These are phyloP conservation scores for Caenorhabditis sp. DNA, from an alignment of 2,888 invertebrate genomes.

Conservation along the genomic window DNA sequence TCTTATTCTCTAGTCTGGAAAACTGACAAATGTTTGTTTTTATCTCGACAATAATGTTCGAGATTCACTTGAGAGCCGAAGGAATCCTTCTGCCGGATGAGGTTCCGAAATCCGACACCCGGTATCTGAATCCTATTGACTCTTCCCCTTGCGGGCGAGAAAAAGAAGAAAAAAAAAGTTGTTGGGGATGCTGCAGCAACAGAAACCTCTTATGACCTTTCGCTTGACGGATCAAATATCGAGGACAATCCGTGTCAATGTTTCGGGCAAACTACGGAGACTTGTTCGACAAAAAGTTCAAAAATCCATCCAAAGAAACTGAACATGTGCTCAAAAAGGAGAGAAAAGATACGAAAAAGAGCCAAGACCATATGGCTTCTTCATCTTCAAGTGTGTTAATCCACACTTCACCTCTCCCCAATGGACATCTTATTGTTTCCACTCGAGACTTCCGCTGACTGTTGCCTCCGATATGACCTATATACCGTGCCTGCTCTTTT, in stretches of 20 bases:
- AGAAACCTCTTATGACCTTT: slow-evolving; percentile 44
- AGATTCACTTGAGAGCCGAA: slow-evolving; percentile 7
- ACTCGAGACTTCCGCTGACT: slow-evolving; percentile 35
- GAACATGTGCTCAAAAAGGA: neutral
- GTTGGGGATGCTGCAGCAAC: slow-evolving; percentile 21
- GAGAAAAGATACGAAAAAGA: slow-evolving; percentile 22
- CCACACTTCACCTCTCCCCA: slow-evolving; percentile 60
- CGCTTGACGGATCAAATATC: slow-evolving; percentile 45
- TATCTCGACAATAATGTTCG: slow-evolving; percentile 14
- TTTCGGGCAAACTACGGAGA: slow-evolving; percentile 43
- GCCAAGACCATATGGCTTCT: slow-evolving; percentile 50
- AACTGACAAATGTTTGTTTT: slow-evolving; percentile 24
- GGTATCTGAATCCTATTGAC: slow-evolving; percentile 16
- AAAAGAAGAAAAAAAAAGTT: slow-evolving; percentile 42
- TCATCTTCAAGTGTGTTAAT: slow-evolving; percentile 59
- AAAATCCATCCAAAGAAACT: neutral
- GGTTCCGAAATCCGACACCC: slow-evolving; percentile 50
- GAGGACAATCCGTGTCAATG: slow-evolving; percentile 34
- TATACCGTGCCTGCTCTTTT: slow-evolving; percentile 32
- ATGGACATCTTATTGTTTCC: slow-evolving; percentile 31
- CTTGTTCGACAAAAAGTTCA: neutral
- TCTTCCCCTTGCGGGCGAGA: neutral
- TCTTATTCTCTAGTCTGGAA: neutral
- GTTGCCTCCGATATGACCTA: slow-evolving; percentile 8
- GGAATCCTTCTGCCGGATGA: too few relatives aligned